These are phyloP conservation scores for Craterocephalus amniculus DNA, from an alignment of 2,797 vertebrate species.

Conservation along the genomic window DNA sequence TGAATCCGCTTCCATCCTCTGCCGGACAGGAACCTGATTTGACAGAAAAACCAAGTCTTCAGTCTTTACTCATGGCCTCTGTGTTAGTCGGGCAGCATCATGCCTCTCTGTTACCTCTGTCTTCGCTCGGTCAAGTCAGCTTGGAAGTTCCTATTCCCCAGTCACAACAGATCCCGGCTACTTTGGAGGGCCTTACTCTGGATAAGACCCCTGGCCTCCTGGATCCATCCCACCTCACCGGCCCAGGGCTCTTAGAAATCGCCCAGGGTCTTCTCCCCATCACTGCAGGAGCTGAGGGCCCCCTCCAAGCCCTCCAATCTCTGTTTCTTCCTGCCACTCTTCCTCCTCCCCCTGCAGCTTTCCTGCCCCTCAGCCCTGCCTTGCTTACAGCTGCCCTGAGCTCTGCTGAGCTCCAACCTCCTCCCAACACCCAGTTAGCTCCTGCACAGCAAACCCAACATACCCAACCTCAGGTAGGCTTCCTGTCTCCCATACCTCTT, in stretches of 20 bases:
- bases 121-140: constrained; percentile 81
- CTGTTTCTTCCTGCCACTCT: constrained; percentile 80
- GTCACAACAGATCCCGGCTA: constrained; percentile 77
- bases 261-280: constrained; percentile 82
- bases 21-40: constrained; percentile 81
- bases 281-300: constrained; percentile 71
- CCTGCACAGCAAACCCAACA: constrained; percentile 73
- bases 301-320: constrained; percentile 78
- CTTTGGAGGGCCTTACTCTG: constrained; percentile 77
- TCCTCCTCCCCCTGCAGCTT: constrained; percentile 80
- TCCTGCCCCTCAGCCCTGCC: constrained; percentile 88
- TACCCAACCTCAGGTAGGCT: constrained; percentile 80
- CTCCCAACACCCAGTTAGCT: constrained; percentile 83
- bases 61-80: constrained; percentile 88
- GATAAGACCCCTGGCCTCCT: constrained; percentile 81
- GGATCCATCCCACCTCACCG: constrained; percentile 79
- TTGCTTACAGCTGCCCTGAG: constrained; percentile 88
- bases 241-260: constrained; percentile 79
- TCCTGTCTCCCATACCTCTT: constrained; percentile 24
- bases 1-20: constrained; percentile 84
- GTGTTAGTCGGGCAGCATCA: constrained; percentile 85
- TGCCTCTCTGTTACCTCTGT: constrained; percentile 79
- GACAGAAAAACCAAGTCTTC: constrained; percentile 79
- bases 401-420: constrained; percentile 79
- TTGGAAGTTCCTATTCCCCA: constrained; percentile 85